A percentile compares a stretch with the other conserved stretches of the same genome.
Conservation (phyloP, 2,113 vertebrate species). For the Loxodonta africana region DNA sequence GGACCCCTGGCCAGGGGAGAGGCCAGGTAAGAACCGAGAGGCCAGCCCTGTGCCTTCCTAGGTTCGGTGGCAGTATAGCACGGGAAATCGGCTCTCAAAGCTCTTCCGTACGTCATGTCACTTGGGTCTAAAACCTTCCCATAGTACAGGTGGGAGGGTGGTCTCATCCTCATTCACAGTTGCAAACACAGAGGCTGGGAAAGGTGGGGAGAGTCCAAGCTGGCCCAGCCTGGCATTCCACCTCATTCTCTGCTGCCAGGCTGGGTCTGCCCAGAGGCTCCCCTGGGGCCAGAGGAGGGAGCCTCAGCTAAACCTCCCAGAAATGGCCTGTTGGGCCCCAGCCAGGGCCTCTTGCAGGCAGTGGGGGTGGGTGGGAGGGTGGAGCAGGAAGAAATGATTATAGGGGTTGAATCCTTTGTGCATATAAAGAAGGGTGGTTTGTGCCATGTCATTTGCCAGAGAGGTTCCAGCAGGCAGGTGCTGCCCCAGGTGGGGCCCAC, state of each 20-base stretch:
- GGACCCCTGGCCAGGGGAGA: neutral
- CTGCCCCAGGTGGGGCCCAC: neutral
- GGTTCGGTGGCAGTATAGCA: neutral
- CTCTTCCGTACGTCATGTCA: no score
- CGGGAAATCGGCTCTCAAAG: neutral
- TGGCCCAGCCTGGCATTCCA: neutral
- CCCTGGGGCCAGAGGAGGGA: neutral
- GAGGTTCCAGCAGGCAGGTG: neutral
- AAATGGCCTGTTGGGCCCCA: neutral
- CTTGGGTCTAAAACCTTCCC: neutral
- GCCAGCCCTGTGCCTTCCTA: neutral
- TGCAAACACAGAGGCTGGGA: neutral
- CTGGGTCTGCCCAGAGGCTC: neutral
- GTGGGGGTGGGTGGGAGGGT: neutral
- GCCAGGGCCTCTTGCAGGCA: neutral
- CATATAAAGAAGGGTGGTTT: neutral
- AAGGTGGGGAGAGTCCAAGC: neutral
- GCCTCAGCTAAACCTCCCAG: neutral
- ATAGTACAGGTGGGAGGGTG: neutral
- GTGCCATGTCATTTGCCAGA: neutral
- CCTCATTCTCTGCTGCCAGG: neutral
- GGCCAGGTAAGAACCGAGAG: accelerated
- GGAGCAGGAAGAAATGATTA: neutral
- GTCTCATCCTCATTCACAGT: neutral
- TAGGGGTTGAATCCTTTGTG: neutral